A percentile compares a stretch with the other conserved stretches of the same genome.
These are phyloP conservation scores for Otolemur garnettii DNA, from an alignment of 2,113 vertebrate genomes.

Conservation along the genomic window DNA sequence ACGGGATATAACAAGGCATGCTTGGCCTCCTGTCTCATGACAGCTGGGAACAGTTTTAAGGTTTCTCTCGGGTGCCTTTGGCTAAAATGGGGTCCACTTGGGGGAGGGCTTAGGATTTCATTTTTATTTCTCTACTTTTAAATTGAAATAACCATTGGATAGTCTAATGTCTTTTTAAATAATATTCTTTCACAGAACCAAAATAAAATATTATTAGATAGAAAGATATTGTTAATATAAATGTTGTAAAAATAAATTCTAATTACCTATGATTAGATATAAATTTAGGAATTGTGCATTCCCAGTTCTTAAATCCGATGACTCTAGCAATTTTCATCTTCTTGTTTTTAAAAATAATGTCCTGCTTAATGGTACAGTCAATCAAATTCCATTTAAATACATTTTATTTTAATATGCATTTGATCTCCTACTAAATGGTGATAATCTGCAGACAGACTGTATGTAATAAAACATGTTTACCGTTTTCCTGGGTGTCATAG, in stretches of 20 bases:
- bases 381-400: background rate
- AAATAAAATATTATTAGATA: background rate
- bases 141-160: background rate
- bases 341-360: background rate
- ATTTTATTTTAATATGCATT: background rate
- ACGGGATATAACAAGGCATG: too few relatives aligned
- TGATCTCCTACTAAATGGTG: background rate
- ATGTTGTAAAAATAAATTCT: background rate
- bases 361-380: background rate
- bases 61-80: too few relatives aligned
- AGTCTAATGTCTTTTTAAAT: background rate
- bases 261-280: background rate
- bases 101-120: too few relatives aligned
- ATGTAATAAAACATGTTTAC: background rate
- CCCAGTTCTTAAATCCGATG: background rate
- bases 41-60: too few relatives aligned
- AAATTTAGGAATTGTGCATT: background rate
- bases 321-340: background rate
- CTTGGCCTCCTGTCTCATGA: too few relatives aligned
- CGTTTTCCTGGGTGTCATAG: background rate
- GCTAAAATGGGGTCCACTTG: too few relatives aligned
- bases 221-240: background rate
- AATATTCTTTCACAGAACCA: background rate
- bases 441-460: background rate
- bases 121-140: background rate